Base-by-base conservation (phyloP, 2,888 invertebrate species). In the Drosophila mulleri region DNA sequence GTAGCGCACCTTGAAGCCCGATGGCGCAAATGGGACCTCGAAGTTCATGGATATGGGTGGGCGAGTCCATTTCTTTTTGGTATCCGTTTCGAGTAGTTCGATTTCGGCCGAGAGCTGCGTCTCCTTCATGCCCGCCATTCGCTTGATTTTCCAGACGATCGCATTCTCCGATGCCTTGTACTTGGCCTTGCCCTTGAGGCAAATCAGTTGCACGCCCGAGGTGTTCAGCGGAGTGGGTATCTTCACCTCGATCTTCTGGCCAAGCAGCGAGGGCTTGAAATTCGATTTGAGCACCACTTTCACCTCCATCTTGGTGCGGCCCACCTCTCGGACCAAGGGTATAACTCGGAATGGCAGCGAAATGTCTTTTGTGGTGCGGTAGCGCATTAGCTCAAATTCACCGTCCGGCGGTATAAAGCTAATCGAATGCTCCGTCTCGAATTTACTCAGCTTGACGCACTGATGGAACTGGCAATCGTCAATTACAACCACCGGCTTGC, bases 401-500 rank as follows among this genome's bases (percentile, higher is more conserved):
- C 99, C 99, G 93, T 99, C 99, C 1, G 99, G 99, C 69, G 99
- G 99, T 91, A 99, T 99, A 94, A 99, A 99, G 85, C 98, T 98
- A 92, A 99, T 99, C 92, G 99, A 98, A 94, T 99, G 99, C 93
- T 99, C 99, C 0, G 99, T 99, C 94, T 99, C 99, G 93, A 99
- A 99, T 95, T 99, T 99, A 93, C 98, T 98, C 67, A 99, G 95
- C 93, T 99, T 99, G 57, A 99, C 99, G 92, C 99, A 99, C 93
- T 99, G 99, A 93, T 99, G 99, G 94, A 99, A 99, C 94, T 99
- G 99, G 91, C 99, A 99, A 94, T 99, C 99, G 92, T 99, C 99
- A 86, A 99, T 99, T 26, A 99, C 99, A n/a, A 99, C 99, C 44
- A 99, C 98, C 0, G 98, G 98, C 93, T 99, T 99, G 59, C 98